Evolutionary conservation across 2,797 vertebrate genomes (phyloP).

Genomic region (Novumbra hubbsi): DNA sequence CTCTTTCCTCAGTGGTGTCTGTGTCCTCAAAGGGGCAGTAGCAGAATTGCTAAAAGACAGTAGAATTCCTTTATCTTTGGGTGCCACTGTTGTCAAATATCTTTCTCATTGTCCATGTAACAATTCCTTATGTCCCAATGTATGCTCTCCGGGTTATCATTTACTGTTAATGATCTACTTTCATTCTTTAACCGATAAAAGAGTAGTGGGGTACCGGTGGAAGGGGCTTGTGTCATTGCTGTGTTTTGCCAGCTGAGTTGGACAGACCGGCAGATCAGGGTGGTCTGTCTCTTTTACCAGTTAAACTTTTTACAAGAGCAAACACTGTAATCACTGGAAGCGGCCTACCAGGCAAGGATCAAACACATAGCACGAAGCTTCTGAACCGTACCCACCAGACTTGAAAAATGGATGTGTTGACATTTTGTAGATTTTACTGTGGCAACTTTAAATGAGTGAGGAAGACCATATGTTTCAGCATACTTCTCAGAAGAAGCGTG

Average conservation of each 20-base stretch:
- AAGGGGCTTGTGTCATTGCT: too few species aligned
- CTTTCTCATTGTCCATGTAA: neutral
- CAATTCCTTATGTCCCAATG: neutral
- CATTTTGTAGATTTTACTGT: neutral
- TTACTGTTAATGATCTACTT: neutral
- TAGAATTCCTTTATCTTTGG: neutral
- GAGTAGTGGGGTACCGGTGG: neutral
- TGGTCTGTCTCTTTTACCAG: too few species aligned
- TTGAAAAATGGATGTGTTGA: neutral
- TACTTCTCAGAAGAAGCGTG: neutral
- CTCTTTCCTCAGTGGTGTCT: neutral
- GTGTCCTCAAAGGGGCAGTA: neutral
- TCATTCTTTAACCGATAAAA: neutral
- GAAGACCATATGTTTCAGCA: neutral
- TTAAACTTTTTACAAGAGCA: constrained; percentile 7
- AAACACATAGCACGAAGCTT: neutral
- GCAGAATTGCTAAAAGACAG: neutral
- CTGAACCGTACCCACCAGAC: neutral
- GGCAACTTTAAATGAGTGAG: constrained; percentile 1
- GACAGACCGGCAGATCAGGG: neutral
- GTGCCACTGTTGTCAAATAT: neutral
- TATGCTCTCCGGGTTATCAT: neutral
- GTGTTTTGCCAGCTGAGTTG: neutral
- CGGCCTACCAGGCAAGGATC: neutral
- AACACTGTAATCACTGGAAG: neutral